A percentile compares a stretch with the other conserved stretches of the same genome.
Evolutionary conservation across 30 jellyfish, hydroid and myxozoan genomes (phyloP).

Genomic region (Cassiopea andromeda): DNA sequence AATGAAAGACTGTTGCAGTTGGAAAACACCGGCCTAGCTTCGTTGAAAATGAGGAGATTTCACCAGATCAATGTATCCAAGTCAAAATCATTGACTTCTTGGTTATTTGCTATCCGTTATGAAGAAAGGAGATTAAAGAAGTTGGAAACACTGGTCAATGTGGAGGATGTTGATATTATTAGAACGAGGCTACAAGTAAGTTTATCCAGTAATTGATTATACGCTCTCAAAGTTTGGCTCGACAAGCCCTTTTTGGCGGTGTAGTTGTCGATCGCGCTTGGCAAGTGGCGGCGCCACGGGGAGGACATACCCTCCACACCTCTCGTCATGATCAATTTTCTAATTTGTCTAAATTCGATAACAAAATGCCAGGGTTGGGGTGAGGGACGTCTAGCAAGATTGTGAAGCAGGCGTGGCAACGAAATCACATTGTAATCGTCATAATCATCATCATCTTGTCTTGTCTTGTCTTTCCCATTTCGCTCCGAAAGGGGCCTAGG

Average conservation of each 20-base stretch:
- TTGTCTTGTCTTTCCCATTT: too few relatives aligned
- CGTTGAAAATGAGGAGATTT: constrained; percentile 58
- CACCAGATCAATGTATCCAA: constrained; percentile 10
- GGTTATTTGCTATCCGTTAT: constrained; percentile 57
- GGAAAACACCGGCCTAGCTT: constrained; percentile 46
- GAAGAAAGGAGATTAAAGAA: constrained; percentile 45
- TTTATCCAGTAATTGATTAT: not conserved
- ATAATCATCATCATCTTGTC: too few relatives aligned
- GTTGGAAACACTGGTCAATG: constrained; percentile 4
- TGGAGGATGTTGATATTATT: not conserved
- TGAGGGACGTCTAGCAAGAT: too few relatives aligned
- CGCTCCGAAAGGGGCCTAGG: too few relatives aligned
- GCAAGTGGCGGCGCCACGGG: too few relatives aligned
- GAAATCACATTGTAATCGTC: too few relatives aligned
- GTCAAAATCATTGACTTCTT: constrained; percentile 19
- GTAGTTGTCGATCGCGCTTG: too few relatives aligned
- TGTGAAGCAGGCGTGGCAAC: too few relatives aligned
- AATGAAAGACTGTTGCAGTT: not conserved
- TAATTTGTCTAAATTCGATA: too few relatives aligned
- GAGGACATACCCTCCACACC: too few relatives aligned
- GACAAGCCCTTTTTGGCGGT: not conserved
- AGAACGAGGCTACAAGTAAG: not conserved
- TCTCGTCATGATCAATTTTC: too few relatives aligned
- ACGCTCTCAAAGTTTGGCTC: not conserved
- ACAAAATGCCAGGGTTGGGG: too few relatives aligned